Evolutionary conservation across 2,113 vertebrate species (phyloP).

Genomic region (Atrichornis clamosus): DNA sequence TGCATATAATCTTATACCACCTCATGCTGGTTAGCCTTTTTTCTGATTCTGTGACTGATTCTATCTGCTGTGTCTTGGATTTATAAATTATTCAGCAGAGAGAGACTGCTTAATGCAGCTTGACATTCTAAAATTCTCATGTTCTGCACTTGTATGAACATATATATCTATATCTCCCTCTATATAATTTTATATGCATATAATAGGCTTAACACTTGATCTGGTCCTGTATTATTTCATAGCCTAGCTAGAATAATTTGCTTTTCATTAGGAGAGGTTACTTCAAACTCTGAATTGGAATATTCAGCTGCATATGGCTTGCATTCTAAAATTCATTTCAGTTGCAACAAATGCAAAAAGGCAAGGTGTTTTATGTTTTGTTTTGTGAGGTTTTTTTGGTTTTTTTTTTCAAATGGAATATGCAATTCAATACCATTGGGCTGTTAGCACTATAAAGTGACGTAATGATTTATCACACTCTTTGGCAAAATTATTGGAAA

Average conservation of each 20-base stretch:
- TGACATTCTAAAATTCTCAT: background rate
- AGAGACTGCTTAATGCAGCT: background rate
- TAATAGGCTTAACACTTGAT: background rate
- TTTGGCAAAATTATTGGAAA: background rate
- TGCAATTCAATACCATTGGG: background rate
- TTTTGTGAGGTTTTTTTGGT: background rate
- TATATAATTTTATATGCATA: background rate
- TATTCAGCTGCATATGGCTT: background rate
- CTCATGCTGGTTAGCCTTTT: background rate
- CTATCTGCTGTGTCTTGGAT: background rate
- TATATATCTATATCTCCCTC: background rate
- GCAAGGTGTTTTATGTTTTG: background rate
- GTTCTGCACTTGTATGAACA: background rate
- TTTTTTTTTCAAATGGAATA: background rate
- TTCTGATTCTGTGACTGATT: background rate
- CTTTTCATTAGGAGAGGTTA: background rate
- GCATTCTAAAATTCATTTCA: background rate
- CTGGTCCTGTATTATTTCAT: background rate
- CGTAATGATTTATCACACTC: background rate
- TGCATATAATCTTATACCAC: background rate
- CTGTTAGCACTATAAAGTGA: background rate
- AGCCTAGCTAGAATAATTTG: background rate
- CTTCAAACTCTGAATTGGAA: background rate
- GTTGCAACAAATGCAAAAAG: background rate
- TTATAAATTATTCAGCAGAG: conserved; percentile 11